These are phyloP conservation scores for Exephanes ischioxanthus DNA, from an alignment of 2,888 invertebrate species.

Conservation along the genomic window DNA sequence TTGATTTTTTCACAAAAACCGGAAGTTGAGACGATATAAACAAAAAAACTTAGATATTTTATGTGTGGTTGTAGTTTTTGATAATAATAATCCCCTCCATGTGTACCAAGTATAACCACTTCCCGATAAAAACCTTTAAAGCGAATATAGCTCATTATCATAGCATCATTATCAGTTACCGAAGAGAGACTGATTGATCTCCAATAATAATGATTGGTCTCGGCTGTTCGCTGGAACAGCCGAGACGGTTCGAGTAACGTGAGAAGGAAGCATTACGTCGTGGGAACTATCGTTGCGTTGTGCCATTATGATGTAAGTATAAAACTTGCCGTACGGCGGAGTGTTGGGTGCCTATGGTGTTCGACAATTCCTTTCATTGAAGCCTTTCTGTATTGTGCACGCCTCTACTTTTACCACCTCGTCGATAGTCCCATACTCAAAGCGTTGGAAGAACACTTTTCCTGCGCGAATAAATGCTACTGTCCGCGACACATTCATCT, in stretches of 20 bases:
- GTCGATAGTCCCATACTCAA: background rate
- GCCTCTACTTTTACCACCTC: background rate
- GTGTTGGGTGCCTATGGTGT: constrained; percentile 5
- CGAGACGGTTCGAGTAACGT: background rate
- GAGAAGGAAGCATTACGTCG: constrained; percentile 24
- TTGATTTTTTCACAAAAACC: background rate
- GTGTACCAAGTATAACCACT: background rate
- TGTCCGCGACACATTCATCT: background rate
- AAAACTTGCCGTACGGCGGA: background rate
- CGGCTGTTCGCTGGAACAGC: background rate
- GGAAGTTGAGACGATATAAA: background rate
- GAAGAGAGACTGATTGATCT: background rate
- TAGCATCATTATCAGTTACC: background rate
- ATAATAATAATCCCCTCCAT: background rate
- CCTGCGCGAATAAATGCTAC: background rate
- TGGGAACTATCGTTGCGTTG: constrained; percentile 30
- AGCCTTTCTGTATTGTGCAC: constrained; percentile 17
- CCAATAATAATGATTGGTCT: too few relatives aligned
- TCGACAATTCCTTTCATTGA: constrained; percentile 24
- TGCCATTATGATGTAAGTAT: background rate
- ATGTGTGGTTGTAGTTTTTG: background rate
- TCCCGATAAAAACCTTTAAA: background rate
- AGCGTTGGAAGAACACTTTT: background rate
- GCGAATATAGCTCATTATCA: background rate
- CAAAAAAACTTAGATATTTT: background rate